phyloP scores from a whole-genome alignment of 2,113 vertebrate genomes.

The Oryzias melastigma region DNA sequence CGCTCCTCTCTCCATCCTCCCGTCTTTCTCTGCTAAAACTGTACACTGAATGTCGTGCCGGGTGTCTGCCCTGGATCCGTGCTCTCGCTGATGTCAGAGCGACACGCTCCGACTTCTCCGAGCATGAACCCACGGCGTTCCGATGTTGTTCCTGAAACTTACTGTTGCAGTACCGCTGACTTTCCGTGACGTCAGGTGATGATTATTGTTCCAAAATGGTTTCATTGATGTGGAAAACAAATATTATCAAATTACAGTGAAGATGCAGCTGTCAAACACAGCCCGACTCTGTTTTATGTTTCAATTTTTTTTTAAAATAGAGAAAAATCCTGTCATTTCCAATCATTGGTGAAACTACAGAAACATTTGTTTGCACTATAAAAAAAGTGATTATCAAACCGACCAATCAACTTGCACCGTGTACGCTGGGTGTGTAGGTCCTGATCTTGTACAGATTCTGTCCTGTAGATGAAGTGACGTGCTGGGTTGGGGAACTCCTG shows the following conservation, averaged over 20 bases:
- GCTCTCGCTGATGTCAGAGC: constrained; percentile 38
- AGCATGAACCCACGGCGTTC: constrained; percentile 45
- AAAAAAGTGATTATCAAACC: background rate
- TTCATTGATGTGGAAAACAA: constrained; percentile 4
- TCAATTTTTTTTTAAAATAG: background rate
- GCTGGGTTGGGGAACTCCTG: constrained; percentile 12
- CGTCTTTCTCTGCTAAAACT: constrained; percentile 40
- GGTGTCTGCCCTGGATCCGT: constrained; percentile 56
- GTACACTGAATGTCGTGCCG: constrained; percentile 62
- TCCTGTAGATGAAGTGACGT: constrained; percentile 22
- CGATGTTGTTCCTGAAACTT: constrained; percentile 54
- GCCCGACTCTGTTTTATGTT: background rate
- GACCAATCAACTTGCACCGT: background rate
- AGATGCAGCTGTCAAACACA: background rate
- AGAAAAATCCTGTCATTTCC: no score
- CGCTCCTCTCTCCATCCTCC: constrained; percentile 45
- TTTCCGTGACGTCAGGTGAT: constrained; percentile 55
- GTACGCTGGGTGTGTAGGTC: no score
- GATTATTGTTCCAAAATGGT: constrained; percentile 51
- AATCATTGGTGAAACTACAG: background rate
- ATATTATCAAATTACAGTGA: background rate
- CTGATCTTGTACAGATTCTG: constrained; percentile 31
- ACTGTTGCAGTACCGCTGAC: constrained; percentile 54
- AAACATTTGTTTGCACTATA: background rate
- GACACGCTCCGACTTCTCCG: constrained; percentile 29